Base-by-base conservation (phyloP, 2,797 vertebrate genomes). In the Sphenopsis melanotis region DNA sequence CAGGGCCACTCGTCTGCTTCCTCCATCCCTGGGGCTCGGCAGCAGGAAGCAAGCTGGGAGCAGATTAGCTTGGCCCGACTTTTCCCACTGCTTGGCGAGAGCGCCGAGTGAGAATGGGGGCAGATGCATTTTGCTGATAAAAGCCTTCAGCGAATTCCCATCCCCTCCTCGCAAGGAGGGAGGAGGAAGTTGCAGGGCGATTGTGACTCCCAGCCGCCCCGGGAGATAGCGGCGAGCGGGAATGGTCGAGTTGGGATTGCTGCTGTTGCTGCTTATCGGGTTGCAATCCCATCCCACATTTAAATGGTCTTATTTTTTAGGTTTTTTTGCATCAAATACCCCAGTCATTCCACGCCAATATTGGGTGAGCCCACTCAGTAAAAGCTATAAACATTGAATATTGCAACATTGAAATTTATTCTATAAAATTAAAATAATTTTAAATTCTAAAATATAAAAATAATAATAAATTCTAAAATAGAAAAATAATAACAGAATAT, bases 41-140 rank as follows among this genome's bases (percentile, higher is more conserved):
- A 0, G 93, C 96, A 96, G 94, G 94, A 96, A 97, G 93, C 93
- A 84, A 91, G 95, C 81, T 94, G 94, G 95, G 85, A 96, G 94
- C 91, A 96, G 95, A 96, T 97, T 96, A 96, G 19, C 70, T 57
- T 89, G 93, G 94, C 94, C 94, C 13, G 71, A 44, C 95, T 97
- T 96, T 94, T 97, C 95, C 95, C 94, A 96, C 91, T 96, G 69
- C 2, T n/a, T 94, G 94, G 85, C 80, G 1, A 87, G 94, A 97
- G 94, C 83, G 30, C 87, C 16, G 80, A 94, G 66, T 27, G 83
- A 93, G 88, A 94, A 70, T 74, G 92, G 95, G 94, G 95, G 95
- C 95, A 96, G 95, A 97, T 96, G 96, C 42, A 64, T 3, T 29
- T 24, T 47, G 91, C 95, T 96, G 96, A 96, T 94, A 96, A 96